Base-by-base conservation (phyloP, 2,113 vertebrate species). In the Equus przewalskii region DNA sequence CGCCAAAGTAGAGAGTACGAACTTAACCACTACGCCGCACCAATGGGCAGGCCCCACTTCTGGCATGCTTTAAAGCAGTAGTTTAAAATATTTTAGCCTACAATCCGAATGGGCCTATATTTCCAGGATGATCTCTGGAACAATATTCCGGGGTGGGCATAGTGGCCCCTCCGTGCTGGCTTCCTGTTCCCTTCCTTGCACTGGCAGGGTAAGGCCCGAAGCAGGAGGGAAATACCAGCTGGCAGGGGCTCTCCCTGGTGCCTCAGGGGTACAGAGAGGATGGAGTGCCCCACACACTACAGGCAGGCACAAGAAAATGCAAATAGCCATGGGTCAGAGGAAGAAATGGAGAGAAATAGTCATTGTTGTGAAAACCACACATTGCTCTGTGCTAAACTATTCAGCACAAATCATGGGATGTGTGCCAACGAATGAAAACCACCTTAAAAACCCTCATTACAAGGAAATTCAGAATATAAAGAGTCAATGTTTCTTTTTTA, bases 221-320 rank as follows among this genome's bases (percentile, higher is more conserved):
- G 30, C 41, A 10, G 22, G 22, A 36, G 36, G 36, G 3, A 33
- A 46, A 24, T 15, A 0, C 30, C 7, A 26, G 36, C 36, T n/a
- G 60, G 28, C 36, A 67, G 56, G 21, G 28, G 14, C n/a, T 51
- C 18, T 46, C 21, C 26, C 21, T 2, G 49, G n/a, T 7, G 4
- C 33, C 67, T 83, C 78, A 26, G 15, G 30, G 6, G 8, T 30
- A 7, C 13, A 41, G 67, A 58, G 46, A 67, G 58, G 56, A 58
- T 0, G 4, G 56, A 19, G 41, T 0, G 16, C 3, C 65, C 24
- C 72, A 19, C 51, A 12, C 46, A n/a, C 6, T 8, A 16, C 16
- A 12, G 51, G 41, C 49, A 51, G 60, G 60, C 15, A n/a, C 19
- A n/a, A 26, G 11, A 8, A 10, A 19, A 12, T 36, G 70, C 58